These are phyloP conservation scores for Bettongia penicillata DNA, from an alignment of 2,113 vertebrate genomes.

Conservation along the genomic window DNA sequence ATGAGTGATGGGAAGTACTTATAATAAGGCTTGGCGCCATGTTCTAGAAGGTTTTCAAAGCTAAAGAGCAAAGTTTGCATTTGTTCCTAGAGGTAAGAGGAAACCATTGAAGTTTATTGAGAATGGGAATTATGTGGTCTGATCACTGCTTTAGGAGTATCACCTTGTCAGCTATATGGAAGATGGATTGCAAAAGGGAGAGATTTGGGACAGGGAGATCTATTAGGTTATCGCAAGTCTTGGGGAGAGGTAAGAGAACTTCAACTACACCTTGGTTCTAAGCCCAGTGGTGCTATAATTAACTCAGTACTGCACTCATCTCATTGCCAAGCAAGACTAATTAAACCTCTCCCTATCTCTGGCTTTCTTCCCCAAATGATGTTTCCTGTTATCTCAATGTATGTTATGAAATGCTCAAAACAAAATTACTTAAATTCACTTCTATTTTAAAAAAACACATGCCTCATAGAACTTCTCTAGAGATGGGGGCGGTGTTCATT, in stretches of 20 bases:
- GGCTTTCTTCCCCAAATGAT: too few species aligned
- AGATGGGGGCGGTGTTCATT: background rate
- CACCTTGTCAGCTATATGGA: background rate
- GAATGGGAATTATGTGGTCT: background rate
- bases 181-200: background rate
- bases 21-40: background rate
- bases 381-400: background rate
- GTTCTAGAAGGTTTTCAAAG: background rate
- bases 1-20: background rate
- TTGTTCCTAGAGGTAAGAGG: background rate
- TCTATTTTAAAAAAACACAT: conserved; percentile 29
- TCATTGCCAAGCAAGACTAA: background rate
- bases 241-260: background rate
- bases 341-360: background rate
- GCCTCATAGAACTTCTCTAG: background rate
- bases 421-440: background rate
- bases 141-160: background rate
- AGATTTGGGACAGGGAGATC: background rate
- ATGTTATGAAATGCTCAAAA: conserved; percentile 6
- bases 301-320: background rate
- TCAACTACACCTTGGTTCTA: background rate
- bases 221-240: background rate
- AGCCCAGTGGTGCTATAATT: too few species aligned
- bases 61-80: background rate
- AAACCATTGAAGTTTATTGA: background rate